Conservation (phyloP, 2,113 vertebrate genomes). For the Aphelocoma coerulescens region DNA sequence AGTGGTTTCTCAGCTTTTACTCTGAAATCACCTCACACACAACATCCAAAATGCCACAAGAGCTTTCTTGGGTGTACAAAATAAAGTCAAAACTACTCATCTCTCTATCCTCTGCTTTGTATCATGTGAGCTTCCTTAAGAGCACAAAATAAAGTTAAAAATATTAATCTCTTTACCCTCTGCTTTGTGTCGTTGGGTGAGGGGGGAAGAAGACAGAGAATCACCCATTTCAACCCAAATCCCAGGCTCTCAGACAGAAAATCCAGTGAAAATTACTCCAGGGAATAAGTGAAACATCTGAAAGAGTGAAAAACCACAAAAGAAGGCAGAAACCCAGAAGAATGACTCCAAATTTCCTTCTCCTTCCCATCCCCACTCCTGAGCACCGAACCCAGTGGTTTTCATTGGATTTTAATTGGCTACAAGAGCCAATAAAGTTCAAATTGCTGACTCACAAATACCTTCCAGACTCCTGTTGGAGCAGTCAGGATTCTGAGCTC, state of each 20-base stretch:
- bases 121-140: not conserved
- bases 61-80: not conserved
- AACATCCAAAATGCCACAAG: fast-evolving
- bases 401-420: not conserved
- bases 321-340: not conserved
- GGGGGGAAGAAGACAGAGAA: not conserved
- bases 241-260: not conserved
- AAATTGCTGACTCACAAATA: conserved; percentile 29
- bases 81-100: not conserved
- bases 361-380: not conserved
- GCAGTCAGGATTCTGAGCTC: not conserved
- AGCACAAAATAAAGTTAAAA: not conserved
- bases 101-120: not conserved
- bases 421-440: not conserved
- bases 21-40: not conserved
- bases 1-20: not conserved
- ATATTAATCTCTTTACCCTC: not conserved
- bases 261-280: not conserved
- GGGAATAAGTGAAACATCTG: not conserved
- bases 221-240: not conserved
- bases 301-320: not conserved
- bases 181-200: not conserved
- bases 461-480: not conserved
- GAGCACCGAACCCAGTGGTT: not conserved
- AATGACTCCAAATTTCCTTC: not conserved